Evolutionary conservation across 1,140 invertebrate species (phyloP), one percentile per base, ranked within the genome.

Genomic region (Chrysopa pallens): DNA sequence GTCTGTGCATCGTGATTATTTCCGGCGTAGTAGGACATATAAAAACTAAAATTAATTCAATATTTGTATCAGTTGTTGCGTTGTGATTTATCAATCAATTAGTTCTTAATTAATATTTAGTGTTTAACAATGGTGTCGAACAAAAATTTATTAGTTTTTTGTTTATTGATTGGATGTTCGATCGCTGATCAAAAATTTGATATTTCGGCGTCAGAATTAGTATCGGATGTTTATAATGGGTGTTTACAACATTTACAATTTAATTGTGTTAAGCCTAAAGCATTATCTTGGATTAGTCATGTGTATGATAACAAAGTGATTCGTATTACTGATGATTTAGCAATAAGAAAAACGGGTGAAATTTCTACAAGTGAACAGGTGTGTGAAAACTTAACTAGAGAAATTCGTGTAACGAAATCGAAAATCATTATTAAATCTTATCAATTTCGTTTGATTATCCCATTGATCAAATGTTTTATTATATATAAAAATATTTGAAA

Each of bases 181-280:
- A 39, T 46, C 11, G 36, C 31, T 17, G 53, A 50, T 35, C 49
- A 51, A 11, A 51, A 52, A 39, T 23, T 3, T 23, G 17, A 23
- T 23, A 23, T 23, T 23, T 68, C 72, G 17, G 75, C 75, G 6
- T 62, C 69, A 2, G 70, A 70, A 42, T 54, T 78, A 50, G 61
- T 72, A 8, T 60, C 60, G 42, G 73, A 75, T 48, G 71, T 77
- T 53, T 79, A 78, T 53, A 57, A 67, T 31, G 64, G 68, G 57
- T 80, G 77, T 51, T 52, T 78, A 9, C 69, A 70, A 50, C 67
- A 73, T 49, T 71, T 75, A 50, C 74, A 72, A 36, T 60, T 72
- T 39, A 65, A 66, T 40, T 86, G 83, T 60, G 76, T 78, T 33
- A 79, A 81, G 51, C 82, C 82, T 8, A 82, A 80, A 58, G 70